A percentile compares a stretch with the other conserved stretches of the same genome.
Evolutionary conservation across 2,797 vertebrate genomes (phyloP).

Genomic region (Chaetophractus vellerosus): DNA sequence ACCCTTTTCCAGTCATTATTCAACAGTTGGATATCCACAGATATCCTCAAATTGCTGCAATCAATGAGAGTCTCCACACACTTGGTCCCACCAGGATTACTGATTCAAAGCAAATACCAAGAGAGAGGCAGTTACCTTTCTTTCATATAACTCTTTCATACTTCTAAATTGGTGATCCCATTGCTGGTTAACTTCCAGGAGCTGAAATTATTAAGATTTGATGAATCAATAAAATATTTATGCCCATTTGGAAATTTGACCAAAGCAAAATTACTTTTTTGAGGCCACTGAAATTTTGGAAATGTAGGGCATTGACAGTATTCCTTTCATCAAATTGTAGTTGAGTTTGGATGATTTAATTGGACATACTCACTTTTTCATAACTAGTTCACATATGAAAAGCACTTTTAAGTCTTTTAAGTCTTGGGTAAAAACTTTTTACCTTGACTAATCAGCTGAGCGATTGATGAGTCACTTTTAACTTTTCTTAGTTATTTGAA

Average conservation of each 20-base stretch:
- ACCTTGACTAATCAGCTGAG: background rate
- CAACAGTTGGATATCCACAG: background rate
- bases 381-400: background rate
- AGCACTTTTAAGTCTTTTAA: background rate
- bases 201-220: conserved; percentile 89
- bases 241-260: background rate
- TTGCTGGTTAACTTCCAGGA: conserved; percentile 94
- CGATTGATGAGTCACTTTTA: background rate
- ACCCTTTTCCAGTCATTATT: background rate
- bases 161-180: conserved; percentile 93
- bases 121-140: conserved; percentile 89
- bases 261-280: background rate
- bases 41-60: background rate
- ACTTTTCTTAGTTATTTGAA: background rate
- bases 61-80: background rate
- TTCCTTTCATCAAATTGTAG: background rate
- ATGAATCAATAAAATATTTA: conserved; percentile 4
- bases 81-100: background rate
- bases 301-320: background rate
- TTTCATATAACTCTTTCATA: conserved; percentile 92
- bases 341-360: background rate
- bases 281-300: background rate
- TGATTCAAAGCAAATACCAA: background rate
- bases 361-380: background rate
- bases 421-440: background rate